Evolutionary conservation across 1,140 invertebrate species (phyloP), one percentile per base, ranked within the genome.

Genomic region (Hyles vespertilio): DNA sequence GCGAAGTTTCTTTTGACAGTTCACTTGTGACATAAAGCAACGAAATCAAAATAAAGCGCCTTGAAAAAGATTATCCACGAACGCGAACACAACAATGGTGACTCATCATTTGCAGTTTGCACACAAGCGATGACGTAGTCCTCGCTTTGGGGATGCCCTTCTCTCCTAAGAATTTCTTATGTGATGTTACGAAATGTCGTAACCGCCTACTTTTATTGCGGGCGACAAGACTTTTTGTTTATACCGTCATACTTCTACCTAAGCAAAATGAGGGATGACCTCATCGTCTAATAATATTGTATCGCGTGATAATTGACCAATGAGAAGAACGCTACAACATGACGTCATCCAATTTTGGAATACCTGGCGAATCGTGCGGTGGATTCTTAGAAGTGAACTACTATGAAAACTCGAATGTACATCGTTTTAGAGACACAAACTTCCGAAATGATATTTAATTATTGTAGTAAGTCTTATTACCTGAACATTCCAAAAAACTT

Each of bases 121-220:
- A 67, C 62, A 62, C 62, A 58, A 59, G 32, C 65, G 72, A 66
- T 84, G 81, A 87, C 84, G 83, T 87, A 67, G 70, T 70, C 70
- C 58, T 77, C 77, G 64, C 76, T 84, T 86, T 81, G 84, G 84
- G 84, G 83, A 86, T 86, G 83, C 83, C 84, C 83, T 84, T 84
- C 79, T 84, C 81, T 86, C 76, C 72, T 71, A 65, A 82, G 79
- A 80, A 82, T 78, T 83, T 79, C 68, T 71, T 51, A 71, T 48
- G 44, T 32, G 52, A 55, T 59, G 51, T 57, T 63, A 59, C 59
- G 58, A 83, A 87, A 81, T 63, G 79, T 65, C 79, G 11, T 84
- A 87, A 82, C 62, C 66, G 79, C 82, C 84, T 52, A 69, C 63
- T 59, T 65, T 75, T 77, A 64, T 55, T 64, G 68, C 63, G 49